Conservation (phyloP, 2,797 vertebrate species). For the Agapornis canus region DNA sequence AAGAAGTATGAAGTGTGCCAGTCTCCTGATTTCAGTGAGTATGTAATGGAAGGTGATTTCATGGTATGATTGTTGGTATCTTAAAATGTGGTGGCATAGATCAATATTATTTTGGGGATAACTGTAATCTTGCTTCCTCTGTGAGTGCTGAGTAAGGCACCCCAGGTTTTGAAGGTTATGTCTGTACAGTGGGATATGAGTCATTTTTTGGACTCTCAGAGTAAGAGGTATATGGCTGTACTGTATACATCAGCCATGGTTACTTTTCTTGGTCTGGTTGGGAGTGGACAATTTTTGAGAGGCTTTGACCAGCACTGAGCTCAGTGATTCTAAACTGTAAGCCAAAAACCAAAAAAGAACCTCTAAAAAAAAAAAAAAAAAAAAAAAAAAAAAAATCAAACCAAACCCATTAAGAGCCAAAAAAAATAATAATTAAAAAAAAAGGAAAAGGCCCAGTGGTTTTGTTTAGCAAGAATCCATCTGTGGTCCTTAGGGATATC, state of each 20-base stretch:
- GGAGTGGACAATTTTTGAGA: background rate
- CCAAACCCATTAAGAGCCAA: background rate
- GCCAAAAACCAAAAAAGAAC: background rate
- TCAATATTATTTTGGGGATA: background rate
- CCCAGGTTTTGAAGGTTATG: background rate
- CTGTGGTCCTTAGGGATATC: background rate
- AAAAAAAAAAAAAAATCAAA: background rate
- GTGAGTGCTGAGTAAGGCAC: background rate
- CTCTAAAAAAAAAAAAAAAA: background rate
- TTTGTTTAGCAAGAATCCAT: background rate
- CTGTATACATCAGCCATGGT: background rate
- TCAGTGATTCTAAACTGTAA: background rate
- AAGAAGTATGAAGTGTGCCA: background rate
- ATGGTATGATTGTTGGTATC: background rate
- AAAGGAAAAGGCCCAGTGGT: background rate
- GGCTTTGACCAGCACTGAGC: background rate
- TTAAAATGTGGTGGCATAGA: background rate
- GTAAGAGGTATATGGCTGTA: background rate
- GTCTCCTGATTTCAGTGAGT: background rate
- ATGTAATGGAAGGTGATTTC: background rate
- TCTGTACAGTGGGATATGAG: background rate
- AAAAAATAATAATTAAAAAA: too few species aligned
- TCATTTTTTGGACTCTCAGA: background rate
- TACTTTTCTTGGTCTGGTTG: background rate
- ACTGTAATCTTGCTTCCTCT: background rate